Evolutionary conservation across 1,140 invertebrate genomes (phyloP), one percentile per base, ranked within the genome.

Genomic region (Drosophila virilis): DNA sequence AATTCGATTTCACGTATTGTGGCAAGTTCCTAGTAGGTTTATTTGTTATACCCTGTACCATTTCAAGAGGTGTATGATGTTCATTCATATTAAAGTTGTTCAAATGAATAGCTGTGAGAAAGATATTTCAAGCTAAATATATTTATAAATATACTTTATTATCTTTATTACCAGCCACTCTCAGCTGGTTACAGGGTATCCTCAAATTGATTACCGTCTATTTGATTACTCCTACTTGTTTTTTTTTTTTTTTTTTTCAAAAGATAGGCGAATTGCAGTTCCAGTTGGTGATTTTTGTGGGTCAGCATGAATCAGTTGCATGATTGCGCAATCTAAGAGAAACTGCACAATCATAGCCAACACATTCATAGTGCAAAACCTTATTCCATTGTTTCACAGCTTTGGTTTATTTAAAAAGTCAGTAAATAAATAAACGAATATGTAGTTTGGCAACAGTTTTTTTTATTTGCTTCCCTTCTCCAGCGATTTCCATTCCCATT

Each of bases 381-480:
- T 38, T 37, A 32, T 8, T n/a, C 37, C 40, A 59, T 60, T 67
- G 45, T 58, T 48, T 58, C 38, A 10, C 32, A 35, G 35, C 43
- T 57, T 17, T 40, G 35, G 38, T 66, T 77, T 77, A 64, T 77
- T 79, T 66, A 42, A 67, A 79, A 59, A 59, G 13, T 58, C 77
- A 71, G 66, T 85, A 85, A 80, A 88, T 88, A 89, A 88, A 89
- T 89, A 83, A 80, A 60, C 38, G 42, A 68, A 68, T 74, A 60
- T 58, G 54, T 67, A 59, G 42, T 59, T 58, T 74, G 52, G 61
- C 61, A 67, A 59, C 45, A 64, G 66, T 54, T 54, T 35, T 57
- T 15, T 51, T 43, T 43, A 17, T 38, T 70, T 40, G 5, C 40
- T 17, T 1, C 6, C n/a, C 32, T 61, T 64, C 59, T 52, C 22